phyloP scores from a whole-genome alignment of 92 coral and sea anemone species.

The Bergia puertoricense region DNA sequence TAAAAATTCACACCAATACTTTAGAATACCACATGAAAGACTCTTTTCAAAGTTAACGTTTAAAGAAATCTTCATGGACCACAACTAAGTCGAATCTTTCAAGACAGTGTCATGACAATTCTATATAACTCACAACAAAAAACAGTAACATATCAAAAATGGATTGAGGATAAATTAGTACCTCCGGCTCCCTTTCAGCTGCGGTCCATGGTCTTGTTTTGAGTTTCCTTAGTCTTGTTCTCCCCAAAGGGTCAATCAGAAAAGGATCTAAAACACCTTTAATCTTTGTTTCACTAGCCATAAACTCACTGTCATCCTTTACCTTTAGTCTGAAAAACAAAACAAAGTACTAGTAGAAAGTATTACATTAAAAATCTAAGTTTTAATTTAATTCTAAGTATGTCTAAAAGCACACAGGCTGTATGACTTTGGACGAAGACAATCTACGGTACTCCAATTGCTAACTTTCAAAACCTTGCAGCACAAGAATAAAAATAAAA shows the following conservation, averaged over 20 bases:
- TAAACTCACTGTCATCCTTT: constrained; percentile 49
- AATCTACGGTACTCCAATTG: no score
- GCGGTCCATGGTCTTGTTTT: constrained; percentile 86
- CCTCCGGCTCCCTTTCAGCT: constrained; percentile 65
- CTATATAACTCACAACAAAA: not conserved
- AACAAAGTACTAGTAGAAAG: not conserved
- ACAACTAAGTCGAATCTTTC: not conserved
- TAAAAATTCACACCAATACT: not conserved
- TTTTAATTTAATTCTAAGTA: no score
- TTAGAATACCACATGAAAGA: not conserved
- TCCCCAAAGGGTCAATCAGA: constrained; percentile 89
- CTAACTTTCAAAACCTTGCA: no score
- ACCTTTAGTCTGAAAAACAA: constrained; percentile 48
- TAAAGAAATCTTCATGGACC: not conserved
- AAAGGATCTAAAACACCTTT: constrained; percentile 77
- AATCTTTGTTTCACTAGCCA: constrained; percentile 36
- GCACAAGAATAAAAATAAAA: no score
- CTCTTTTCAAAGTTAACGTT: not conserved
- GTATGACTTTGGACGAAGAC: no score
- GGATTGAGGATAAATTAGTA: not conserved
- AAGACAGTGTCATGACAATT: not conserved
- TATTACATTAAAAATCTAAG: not conserved
- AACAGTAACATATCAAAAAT: not conserved
- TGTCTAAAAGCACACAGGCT: no score
- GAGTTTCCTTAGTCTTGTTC: constrained; percentile 90